Percentiles rank a stretch among this genome's conserved stretches.
These are phyloP conservation scores for Rhegmatorhina hoffmannsi DNA, from an alignment of 2,113 vertebrate species.

Conservation along the genomic window DNA sequence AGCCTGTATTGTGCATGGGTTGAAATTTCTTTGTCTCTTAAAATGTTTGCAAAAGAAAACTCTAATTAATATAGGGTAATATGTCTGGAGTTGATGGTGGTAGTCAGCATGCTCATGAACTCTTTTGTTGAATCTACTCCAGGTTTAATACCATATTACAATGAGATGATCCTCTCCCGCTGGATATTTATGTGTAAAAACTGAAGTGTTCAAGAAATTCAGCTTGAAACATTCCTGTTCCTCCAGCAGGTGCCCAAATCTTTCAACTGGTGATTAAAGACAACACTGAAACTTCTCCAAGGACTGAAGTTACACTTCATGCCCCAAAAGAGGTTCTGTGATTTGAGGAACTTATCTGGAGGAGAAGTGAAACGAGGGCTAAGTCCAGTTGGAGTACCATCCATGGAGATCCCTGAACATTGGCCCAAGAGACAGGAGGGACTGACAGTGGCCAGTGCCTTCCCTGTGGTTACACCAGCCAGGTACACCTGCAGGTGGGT, in stretches of 20 bases:
- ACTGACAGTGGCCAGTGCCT: background rate
- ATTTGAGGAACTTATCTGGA: background rate
- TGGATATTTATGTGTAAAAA: background rate
- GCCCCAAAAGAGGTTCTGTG: background rate
- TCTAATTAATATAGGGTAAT: background rate
- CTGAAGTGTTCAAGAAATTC: background rate
- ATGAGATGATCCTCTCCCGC: rapidly evolving
- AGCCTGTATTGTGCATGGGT: background rate
- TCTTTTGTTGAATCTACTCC: background rate
- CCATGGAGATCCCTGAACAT: background rate
- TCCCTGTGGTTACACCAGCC: background rate
- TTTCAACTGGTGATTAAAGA: background rate
- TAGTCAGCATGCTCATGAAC: rapidly evolving
- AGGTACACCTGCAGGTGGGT: background rate
- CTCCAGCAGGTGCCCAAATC: background rate
- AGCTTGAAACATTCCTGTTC: background rate
- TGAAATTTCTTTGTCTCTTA: background rate
- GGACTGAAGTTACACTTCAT: background rate
- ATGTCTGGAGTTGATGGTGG: background rate
- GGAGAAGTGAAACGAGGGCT: background rate
- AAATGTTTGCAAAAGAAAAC: background rate
- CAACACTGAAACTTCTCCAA: background rate
- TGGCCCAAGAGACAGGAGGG: background rate
- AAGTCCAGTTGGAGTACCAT: background rate
- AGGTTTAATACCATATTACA: rapidly evolving